These are phyloP conservation scores for Drosophila micromelanica DNA, from an alignment of 1,140 invertebrate species.

Conservation along the genomic window DNA sequence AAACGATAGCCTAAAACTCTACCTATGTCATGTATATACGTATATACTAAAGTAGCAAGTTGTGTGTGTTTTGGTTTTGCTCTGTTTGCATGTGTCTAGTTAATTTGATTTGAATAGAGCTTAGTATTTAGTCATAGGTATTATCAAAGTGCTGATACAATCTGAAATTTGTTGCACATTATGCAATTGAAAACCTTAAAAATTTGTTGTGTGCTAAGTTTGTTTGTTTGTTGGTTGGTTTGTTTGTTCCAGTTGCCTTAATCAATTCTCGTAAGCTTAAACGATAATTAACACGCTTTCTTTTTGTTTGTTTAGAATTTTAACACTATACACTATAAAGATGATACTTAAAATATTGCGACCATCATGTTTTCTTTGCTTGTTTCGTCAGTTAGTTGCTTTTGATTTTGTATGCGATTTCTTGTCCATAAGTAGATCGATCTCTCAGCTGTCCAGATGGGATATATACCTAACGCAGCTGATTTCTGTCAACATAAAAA, in stretches of 20 bases:
- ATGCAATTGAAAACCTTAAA: slow-evolving; percentile 69
- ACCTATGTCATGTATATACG: slow-evolving; percentile 12
- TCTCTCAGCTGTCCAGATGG: slow-evolving; percentile 33
- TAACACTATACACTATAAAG: slow-evolving; percentile 81
- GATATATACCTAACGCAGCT: slow-evolving; percentile 67
- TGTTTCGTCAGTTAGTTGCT: slow-evolving; percentile 55
- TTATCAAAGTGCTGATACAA: slow-evolving; percentile 51
- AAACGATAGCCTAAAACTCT: slow-evolving; percentile 17
- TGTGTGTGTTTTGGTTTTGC: slow-evolving; percentile 60
- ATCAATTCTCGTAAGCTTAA: slow-evolving; percentile 63
- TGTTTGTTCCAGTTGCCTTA: slow-evolving; percentile 69
- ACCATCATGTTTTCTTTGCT: slow-evolving; percentile 74
- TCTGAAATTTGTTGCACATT: slow-evolving; percentile 48
- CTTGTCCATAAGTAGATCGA: slow-evolving; percentile 47
- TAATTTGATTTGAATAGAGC: slow-evolving; percentile 61
- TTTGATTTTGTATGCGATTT: slow-evolving; percentile 61
- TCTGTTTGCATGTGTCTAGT: slow-evolving; percentile 57
- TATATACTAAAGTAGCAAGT: slow-evolving; percentile 47
- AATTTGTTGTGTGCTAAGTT: slow-evolving; percentile 71
- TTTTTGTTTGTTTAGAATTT: slow-evolving; percentile 53
- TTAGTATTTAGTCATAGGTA: slow-evolving; percentile 45
- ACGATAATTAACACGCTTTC: slow-evolving; percentile 68
- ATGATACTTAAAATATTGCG: slow-evolving; percentile 79
- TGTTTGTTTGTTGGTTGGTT: slow-evolving; percentile 15
- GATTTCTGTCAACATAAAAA: slow-evolving; percentile 64